phyloP scores from a whole-genome alignment of 37 sponge, comb jelly and placozoan genomes.

The Petrosia ficiformis region DNA sequence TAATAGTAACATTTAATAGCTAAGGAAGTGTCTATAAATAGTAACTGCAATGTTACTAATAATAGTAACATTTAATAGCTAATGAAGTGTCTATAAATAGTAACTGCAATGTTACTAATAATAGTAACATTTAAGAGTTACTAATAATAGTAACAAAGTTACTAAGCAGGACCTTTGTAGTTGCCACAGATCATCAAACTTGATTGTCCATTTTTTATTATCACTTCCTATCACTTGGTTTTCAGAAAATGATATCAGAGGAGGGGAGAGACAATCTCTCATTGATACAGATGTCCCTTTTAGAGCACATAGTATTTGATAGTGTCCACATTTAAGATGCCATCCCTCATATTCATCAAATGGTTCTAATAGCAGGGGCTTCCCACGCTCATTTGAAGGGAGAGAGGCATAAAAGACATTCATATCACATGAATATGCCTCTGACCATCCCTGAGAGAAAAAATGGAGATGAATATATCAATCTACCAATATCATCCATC shows the following conservation, averaged over 20 bases:
- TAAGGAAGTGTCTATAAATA: too few species aligned
- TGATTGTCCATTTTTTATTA: too few species aligned
- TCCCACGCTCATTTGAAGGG: slow-evolving; percentile 20
- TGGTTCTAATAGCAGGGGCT: slow-evolving; percentile 52
- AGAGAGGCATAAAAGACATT: slow-evolving; percentile 49
- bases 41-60: too few species aligned
- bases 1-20: background rate
- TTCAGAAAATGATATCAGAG: background rate
- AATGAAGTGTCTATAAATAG: too few species aligned
- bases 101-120: too few species aligned
- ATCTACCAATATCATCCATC: background rate
- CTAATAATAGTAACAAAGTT: too few species aligned
- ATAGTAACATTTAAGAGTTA: too few species aligned
- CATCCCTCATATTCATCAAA: slow-evolving; percentile 93
- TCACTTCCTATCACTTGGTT: background rate
- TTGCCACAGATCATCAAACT: too few species aligned
- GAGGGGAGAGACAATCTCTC: background rate
- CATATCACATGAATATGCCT: slow-evolving; percentile 58
- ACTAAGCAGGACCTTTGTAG: too few species aligned
- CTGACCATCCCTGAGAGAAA: slow-evolving; percentile 57
- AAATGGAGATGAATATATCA: background rate
- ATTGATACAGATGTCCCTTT: background rate
- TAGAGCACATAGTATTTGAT: slow-evolving; percentile 50
- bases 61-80: too few species aligned
- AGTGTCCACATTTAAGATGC: slow-evolving; percentile 85